These are phyloP conservation scores for Sitta carolinensis DNA, from an alignment of 2,797 vertebrate genomes.

Conservation along the genomic window DNA sequence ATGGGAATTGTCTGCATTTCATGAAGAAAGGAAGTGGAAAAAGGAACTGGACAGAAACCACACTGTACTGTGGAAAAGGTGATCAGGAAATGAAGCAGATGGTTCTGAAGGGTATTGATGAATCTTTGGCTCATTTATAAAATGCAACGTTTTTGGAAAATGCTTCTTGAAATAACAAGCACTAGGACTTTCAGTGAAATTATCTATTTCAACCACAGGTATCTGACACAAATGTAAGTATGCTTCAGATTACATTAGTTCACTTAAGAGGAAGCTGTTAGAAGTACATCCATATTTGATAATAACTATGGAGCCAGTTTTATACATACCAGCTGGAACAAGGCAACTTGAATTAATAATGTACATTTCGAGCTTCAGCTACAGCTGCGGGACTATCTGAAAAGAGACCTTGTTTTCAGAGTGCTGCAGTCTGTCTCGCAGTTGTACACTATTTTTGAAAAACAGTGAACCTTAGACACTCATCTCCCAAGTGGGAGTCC, in stretches of 20 bases:
- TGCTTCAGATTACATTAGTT: conserved; percentile 24
- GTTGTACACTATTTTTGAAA: not conserved
- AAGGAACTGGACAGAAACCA: conserved; percentile 8
- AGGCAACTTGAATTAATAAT: conserved; percentile 40
- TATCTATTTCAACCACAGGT: not conserved
- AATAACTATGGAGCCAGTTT: conserved; percentile 37
- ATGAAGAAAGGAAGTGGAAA: not conserved
- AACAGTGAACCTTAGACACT: not conserved
- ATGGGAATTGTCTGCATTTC: not conserved
- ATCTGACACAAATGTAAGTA: conserved; percentile 8
- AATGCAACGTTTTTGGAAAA: not conserved
- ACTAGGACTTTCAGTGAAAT: conserved; percentile 20
- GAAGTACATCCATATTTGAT: conserved; percentile 41
- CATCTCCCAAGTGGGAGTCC: not conserved
- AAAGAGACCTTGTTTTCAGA: not conserved
- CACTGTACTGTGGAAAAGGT: not conserved
- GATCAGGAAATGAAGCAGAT: conserved; percentile 25
- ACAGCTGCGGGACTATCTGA: not conserved
- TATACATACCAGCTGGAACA: conserved; percentile 12
- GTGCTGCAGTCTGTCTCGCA: not conserved
- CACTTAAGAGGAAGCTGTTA: conserved; percentile 46
- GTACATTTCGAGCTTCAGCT: not conserved
- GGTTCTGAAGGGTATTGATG: not conserved
- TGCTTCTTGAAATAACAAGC: not conserved
- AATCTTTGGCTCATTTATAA: not conserved